Conservation (phyloP, 1,140 invertebrate species). For the Antheraea mylitta region DNA sequence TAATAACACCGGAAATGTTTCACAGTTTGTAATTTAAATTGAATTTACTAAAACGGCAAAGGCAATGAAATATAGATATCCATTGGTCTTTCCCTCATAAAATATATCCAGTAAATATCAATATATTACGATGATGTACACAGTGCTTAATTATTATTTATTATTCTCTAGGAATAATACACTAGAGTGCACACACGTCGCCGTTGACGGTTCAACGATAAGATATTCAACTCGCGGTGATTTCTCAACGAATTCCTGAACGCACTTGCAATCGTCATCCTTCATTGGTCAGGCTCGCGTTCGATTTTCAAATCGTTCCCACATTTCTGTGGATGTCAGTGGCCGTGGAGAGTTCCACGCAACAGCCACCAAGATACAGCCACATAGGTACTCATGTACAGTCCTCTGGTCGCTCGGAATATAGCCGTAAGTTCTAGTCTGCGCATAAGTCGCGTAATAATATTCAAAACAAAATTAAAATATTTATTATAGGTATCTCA, state of each 20-base stretch:
- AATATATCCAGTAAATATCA: no score
- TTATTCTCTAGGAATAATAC: constrained; percentile 12
- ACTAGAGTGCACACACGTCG: constrained; percentile 28
- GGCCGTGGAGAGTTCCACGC: neutral
- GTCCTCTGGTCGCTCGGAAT: no score
- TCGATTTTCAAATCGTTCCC: constrained; percentile 50
- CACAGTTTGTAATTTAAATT: no score
- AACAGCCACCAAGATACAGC: no score
- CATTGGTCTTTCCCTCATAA: no score
- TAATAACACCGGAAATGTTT: no score
- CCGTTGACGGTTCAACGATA: constrained; percentile 45
- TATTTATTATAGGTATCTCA: no score
- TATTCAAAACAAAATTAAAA: no score
- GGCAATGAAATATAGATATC: no score
- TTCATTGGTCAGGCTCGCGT: constrained; percentile 46
- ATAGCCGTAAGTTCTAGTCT: no score
- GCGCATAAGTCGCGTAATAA: no score
- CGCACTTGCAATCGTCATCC: constrained; percentile 61
- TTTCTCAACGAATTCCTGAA: constrained; percentile 73
- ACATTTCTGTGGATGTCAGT: constrained; percentile 26
- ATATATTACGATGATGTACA: neutral
- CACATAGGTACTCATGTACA: neutral
- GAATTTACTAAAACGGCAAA: no score
- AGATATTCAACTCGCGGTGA: constrained; percentile 61
- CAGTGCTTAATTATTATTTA: constrained; percentile 5